Conservation (phyloP, 2,113 vertebrate species). For the Hippocampus guttulatus region DNA sequence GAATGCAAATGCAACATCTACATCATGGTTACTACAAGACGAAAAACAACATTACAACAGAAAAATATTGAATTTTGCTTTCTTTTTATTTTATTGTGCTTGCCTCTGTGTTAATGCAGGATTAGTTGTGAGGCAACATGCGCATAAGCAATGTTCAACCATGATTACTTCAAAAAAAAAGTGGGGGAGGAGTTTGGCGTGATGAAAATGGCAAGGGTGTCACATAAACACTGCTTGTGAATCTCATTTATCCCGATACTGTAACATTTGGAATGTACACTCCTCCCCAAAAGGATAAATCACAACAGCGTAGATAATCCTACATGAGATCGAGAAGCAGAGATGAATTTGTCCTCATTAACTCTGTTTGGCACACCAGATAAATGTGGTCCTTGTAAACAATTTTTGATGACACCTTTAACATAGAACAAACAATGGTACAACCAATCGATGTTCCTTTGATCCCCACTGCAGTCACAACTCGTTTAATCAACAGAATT, state of each 20-base stretch:
- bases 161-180: slow-evolving; percentile 45
- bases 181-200: background rate
- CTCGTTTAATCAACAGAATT: slow-evolving; percentile 71
- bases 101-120: slow-evolving; percentile 33
- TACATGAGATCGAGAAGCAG: background rate
- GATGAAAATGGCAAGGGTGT: slow-evolving; percentile 5
- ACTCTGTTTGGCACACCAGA: slow-evolving; percentile 9
- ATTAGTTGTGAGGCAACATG: slow-evolving; percentile 57
- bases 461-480: slow-evolving; percentile 65
- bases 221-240: slow-evolving; percentile 25
- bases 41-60: slow-evolving; percentile 9
- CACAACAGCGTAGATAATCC: slow-evolving; percentile 20
- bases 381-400: slow-evolving; percentile 31
- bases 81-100: slow-evolving; percentile 37
- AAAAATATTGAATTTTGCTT: slow-evolving; percentile 38
- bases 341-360: slow-evolving; percentile 9
- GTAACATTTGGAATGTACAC: slow-evolving; percentile 17
- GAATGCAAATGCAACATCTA: slow-evolving; percentile 14
- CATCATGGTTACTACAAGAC: slow-evolving; percentile 8
- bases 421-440: slow-evolving; percentile 69
- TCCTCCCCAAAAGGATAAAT: slow-evolving; percentile 10
- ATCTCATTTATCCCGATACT: slow-evolving; percentile 33
- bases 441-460: slow-evolving; percentile 66
- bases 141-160: slow-evolving; percentile 40
- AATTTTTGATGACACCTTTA: slow-evolving; percentile 68